Percentiles rank a stretch among this genome's conserved stretches.
Evolutionary conservation across 2,113 vertebrate species (phyloP).

Genomic region (Brevimyrus niger): DNA sequence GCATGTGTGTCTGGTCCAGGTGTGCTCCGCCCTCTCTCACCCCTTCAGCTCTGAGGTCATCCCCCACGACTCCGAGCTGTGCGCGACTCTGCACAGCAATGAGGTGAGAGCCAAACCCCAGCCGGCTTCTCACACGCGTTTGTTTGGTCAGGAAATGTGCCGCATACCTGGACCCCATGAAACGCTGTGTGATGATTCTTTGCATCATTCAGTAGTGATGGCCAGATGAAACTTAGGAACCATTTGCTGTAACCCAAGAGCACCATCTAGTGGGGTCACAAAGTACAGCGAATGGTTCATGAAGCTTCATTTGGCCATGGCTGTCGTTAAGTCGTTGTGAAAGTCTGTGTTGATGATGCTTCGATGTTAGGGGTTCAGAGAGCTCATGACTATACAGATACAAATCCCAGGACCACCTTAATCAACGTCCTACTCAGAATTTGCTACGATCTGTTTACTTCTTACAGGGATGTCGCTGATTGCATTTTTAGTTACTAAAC

Average conservation of each 20-base stretch:
- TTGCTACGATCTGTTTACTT: neutral
- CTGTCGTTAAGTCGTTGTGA: neutral
- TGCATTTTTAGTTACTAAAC: neutral
- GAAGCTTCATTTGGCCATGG: too few relatives aligned
- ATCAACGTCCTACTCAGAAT: neutral
- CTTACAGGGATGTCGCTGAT: neutral
- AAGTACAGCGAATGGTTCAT: neutral
- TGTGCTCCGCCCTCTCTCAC: conserved; percentile 68
- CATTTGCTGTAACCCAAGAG: neutral
- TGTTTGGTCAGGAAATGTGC: neutral
- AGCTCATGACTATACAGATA: neutral
- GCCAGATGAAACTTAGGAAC: neutral
- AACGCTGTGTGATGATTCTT: neutral
- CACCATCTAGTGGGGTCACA: neutral
- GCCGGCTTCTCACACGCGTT: neutral
- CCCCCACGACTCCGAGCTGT: conserved; percentile 67
- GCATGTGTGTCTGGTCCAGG: conserved; percentile 43
- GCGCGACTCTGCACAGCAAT: conserved; percentile 54
- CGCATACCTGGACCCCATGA: neutral
- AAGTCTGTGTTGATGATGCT: neutral
- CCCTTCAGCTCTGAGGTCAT: conserved; percentile 57
- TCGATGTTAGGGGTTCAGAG: neutral
- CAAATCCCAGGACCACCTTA: neutral
- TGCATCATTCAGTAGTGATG: neutral
- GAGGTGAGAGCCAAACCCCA: conserved; percentile 32